A percentile compares a stretch with the other conserved stretches of the same genome.
These are phyloP conservation scores for Mormyrops attenuatus DNA, from an alignment of 2,797 vertebrate species.

Conservation along the genomic window DNA sequence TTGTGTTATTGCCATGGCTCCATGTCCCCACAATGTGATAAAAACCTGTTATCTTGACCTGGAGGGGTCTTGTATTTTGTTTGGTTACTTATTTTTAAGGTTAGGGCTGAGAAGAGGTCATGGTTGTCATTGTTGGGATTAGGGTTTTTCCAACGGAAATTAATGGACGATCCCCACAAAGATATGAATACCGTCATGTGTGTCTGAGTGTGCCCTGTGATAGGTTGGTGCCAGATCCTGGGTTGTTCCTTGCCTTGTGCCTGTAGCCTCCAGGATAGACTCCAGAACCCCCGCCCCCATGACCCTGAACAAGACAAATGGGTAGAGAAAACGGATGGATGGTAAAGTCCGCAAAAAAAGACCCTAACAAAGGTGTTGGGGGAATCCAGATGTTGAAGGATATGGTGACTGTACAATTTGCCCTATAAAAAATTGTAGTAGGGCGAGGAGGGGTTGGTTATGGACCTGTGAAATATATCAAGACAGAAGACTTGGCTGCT, in stretches of 20 bases:
- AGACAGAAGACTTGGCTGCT: background rate
- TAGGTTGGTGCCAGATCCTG: background rate
- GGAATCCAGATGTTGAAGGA: background rate
- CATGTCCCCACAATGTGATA: background rate
- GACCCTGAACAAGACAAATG: background rate
- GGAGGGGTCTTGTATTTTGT: background rate
- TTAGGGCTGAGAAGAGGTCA: background rate
- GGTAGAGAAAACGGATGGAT: background rate
- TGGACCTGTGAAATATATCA: background rate
- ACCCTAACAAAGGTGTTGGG: background rate
- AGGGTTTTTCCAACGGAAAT: background rate
- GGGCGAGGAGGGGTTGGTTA: background rate
- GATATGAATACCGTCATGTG: background rate
- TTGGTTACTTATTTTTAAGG: background rate
- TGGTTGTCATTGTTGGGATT: background rate
- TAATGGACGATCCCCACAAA: background rate
- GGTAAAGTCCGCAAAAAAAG: background rate
- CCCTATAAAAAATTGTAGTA: background rate
- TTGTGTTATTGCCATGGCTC: background rate
- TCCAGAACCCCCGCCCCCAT: background rate
- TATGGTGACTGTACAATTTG: background rate
- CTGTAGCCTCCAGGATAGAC: background rate
- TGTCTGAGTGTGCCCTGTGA: background rate
- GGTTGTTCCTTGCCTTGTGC: background rate
- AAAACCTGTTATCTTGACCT: background rate